Conservation (phyloP, 1,140 invertebrate genomes). For the Heliconius himera region DNA sequence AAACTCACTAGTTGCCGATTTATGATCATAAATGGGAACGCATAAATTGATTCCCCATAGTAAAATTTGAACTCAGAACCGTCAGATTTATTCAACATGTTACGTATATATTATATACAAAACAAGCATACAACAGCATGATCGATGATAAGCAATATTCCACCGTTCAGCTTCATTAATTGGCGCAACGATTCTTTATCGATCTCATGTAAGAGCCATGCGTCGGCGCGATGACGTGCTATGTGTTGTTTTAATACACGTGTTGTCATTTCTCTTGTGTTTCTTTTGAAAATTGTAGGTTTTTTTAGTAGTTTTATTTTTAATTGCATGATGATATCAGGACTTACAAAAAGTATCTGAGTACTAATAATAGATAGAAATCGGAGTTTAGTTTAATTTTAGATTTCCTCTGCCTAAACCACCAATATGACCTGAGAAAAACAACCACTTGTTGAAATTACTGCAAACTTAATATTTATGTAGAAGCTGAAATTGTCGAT, state of each 20-base stretch:
- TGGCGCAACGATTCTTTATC: conserved; percentile 19
- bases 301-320: too few relatives aligned
- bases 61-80: background rate
- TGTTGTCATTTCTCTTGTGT: background rate
- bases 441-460: too few relatives aligned
- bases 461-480: too few relatives aligned
- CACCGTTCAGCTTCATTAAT: conserved; percentile 8
- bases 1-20: background rate
- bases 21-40: too few relatives aligned
- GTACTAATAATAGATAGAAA: too few relatives aligned
- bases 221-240: background rate
- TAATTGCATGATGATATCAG: too few relatives aligned
- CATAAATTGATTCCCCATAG: too few relatives aligned
- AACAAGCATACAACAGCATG: background rate
- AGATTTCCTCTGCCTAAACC: too few relatives aligned
- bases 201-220: conserved; percentile 1
- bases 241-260: background rate
- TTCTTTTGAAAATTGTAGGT: background rate
- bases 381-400: too few relatives aligned
- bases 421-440: too few relatives aligned
- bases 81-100: background rate
- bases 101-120: background rate
- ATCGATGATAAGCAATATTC: background rate
- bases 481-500: too few relatives aligned
- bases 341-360: too few relatives aligned